Evolutionary conservation across 2,888 invertebrate genomes (phyloP).

Genomic region (Danaus chrysippus): DNA sequence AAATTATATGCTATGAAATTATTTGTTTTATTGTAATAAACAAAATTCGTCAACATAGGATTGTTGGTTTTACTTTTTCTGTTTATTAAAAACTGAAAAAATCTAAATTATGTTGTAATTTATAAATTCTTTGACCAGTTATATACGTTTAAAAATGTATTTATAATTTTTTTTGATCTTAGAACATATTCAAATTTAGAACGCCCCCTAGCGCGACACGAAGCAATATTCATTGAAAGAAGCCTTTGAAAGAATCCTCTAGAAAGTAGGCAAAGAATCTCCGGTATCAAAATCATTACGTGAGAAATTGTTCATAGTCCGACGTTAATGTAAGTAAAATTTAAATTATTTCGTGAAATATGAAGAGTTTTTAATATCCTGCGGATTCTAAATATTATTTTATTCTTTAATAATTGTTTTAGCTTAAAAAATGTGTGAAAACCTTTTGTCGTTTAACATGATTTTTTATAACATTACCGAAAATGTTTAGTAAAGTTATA

Average conservation of each 20-base stretch:
- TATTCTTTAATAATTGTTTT: slow-evolving; percentile 17
- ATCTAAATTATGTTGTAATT: not conserved
- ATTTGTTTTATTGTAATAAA: too few relatives aligned
- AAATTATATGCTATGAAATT: too few relatives aligned
- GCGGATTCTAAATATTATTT: slow-evolving; percentile 34
- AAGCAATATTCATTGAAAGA: slow-evolving; percentile 67
- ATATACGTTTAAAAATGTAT: slow-evolving; percentile 21
- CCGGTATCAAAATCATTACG: slow-evolving; percentile 78
- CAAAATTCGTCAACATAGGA: too few relatives aligned
- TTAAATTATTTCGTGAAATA: slow-evolving; percentile 35
- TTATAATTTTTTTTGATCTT: slow-evolving; percentile 45
- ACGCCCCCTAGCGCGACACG: slow-evolving; percentile 67
- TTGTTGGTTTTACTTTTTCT: too few relatives aligned
- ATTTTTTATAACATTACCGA: slow-evolving; percentile 46
- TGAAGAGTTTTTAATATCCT: slow-evolving; percentile 12
- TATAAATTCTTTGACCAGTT: not conserved
- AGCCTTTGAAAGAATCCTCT: slow-evolving; percentile 78
- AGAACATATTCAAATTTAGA: slow-evolving; percentile 65
- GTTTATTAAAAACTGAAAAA: not conserved
- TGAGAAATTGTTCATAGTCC: slow-evolving; percentile 72
- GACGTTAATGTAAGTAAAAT: slow-evolving; percentile 71
- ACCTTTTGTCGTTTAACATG: slow-evolving; percentile 40
- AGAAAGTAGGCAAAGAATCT: slow-evolving; percentile 76
- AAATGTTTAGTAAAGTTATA: slow-evolving; percentile 49
- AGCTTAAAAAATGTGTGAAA: slow-evolving; percentile 41